Base-by-base conservation (phyloP, 1,140 invertebrate species). In the Aphelenchoides besseyi region DNA sequence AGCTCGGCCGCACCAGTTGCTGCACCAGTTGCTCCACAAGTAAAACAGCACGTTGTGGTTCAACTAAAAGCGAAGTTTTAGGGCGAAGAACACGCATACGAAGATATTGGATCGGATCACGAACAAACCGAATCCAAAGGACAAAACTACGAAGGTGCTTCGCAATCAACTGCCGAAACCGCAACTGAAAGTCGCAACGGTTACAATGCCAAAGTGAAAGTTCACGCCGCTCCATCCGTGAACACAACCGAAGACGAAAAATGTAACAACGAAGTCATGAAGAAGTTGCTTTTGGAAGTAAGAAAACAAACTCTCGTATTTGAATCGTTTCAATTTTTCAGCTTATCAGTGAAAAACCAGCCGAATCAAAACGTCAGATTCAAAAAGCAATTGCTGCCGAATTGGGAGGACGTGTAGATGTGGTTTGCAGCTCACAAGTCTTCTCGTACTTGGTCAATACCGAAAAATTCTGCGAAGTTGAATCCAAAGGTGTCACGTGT, bases 381-480 rank as follows among this genome's bases (percentile, higher is more conserved):
- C 76, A 78, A 57, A 33, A 37, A n/a, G 72, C 67, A 52, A 74
- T 55, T 16, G 48, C 76, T 12, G 76, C 53, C 12, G 61, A 80
- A 54, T 29, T 78, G 29, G 78, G 76, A 2, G 78, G 78, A 8
- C 68, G 64, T 36, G 77, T 78, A 16, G 76, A 78, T 54, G 76
- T 78, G 1, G 69, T 78, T 32, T 78, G 76, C 63, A 64, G 68
- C 0, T 12, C 16, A 5, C 55, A 37, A 5, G 68, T 74, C 2
- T 74, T 74, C 53, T 52, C 35, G 18, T 74, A 76, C 54, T 48
- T 74, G n/a, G 73, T 74, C 5, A 74, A 74, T 64, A 74, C 73
- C 18, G 73, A 74, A n/a, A 35, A 62, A 26, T 74, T 77, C 67
- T 74, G 73, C 53, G 73, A 74, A 59, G 30, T 37, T 2, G 74